These are phyloP conservation scores for Mastacembelus armatus DNA, from an alignment of 2,797 vertebrate genomes.

Conservation along the genomic window DNA sequence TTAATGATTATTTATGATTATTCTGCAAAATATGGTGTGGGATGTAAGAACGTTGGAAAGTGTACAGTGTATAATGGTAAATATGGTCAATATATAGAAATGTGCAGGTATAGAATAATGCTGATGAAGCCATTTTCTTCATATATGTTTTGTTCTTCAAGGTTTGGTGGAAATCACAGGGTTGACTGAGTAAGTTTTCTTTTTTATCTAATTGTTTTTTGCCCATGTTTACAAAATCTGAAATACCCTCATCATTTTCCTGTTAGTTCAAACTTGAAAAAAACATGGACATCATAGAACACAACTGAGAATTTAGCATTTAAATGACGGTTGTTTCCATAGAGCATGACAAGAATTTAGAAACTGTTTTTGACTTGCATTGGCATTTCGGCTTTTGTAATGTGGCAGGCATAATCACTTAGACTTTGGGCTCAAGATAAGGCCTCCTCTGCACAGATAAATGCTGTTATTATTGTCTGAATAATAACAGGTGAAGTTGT, in stretches of 20 bases:
- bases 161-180: slow-evolving; percentile 51
- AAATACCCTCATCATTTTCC: background rate
- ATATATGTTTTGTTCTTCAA: slow-evolving; percentile 55
- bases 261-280: too few relatives aligned
- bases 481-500: background rate
- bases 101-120: background rate
- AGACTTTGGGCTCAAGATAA: slow-evolving; percentile 63
- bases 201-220: slow-evolving; percentile 23
- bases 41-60: background rate
- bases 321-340: too few relatives aligned
- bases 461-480: background rate
- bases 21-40: background rate
- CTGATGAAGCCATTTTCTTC: slow-evolving; percentile 5
- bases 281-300: too few relatives aligned
- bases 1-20: background rate
- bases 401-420: slow-evolving; percentile 21
- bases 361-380: too few relatives aligned
- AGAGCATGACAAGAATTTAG: too few relatives aligned
- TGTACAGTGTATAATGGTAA: background rate
- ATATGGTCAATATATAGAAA: background rate
- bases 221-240: background rate
- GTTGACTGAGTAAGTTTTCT: slow-evolving; percentile 75
- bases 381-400: slow-evolving; percentile 50
- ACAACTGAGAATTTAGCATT: too few relatives aligned
- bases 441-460: slow-evolving; percentile 11